Base-by-base conservation (phyloP, 2,888 invertebrate genomes). In the Thysanoteuthis rhombus region DNA sequence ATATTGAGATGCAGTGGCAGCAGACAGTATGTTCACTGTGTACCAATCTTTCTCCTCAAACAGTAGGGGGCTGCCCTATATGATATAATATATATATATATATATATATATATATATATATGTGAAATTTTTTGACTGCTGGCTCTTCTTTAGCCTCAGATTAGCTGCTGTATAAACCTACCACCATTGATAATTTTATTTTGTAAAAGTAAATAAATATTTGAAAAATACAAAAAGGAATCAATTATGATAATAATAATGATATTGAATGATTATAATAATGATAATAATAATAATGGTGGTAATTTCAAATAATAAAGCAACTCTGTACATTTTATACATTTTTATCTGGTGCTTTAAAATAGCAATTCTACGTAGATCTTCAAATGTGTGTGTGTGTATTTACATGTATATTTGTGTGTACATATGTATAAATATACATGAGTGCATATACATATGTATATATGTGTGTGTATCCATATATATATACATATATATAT, bases 221-320 rank as follows among this genome's bases (percentile, higher is more conserved):
- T 75, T 75, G 16, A 75, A 75, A n/a, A n/a, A 75, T 5, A 75
- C n/a, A 75, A 75, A 75, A 75, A 75, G 8, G 3, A n/a, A 32
- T n/a, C 75, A n/a, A n/a, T 75, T n/a, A 75, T 75, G 32, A 75
- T 6, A n/a, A n/a, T 6, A 58, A 25, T 52, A 22, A 52, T n/a
- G n/a, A n/a, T n/a, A n/a, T n/a, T n/a, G n/a, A n/a, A n/a, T n/a
- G n/a, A n/a, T n/a, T n/a, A n/a, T 52, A 12, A 16, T 22, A 39
- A 90, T 39, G 25, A 39, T 40, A 40, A 90, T 28, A 40, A 90
- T 40, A 90, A 25, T 32, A 42, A 91, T 91, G 91, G 91, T 38
- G n/a, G 39, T 39, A 91, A 42, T 91, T 91, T 39, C 42, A 39
- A 91, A 91, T n/a, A 91, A 91, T n/a, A 42, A 91, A 91, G 32